Base-by-base conservation (phyloP, 2,113 vertebrate genomes). In the Ophthalmolycus amberensis region DNA sequence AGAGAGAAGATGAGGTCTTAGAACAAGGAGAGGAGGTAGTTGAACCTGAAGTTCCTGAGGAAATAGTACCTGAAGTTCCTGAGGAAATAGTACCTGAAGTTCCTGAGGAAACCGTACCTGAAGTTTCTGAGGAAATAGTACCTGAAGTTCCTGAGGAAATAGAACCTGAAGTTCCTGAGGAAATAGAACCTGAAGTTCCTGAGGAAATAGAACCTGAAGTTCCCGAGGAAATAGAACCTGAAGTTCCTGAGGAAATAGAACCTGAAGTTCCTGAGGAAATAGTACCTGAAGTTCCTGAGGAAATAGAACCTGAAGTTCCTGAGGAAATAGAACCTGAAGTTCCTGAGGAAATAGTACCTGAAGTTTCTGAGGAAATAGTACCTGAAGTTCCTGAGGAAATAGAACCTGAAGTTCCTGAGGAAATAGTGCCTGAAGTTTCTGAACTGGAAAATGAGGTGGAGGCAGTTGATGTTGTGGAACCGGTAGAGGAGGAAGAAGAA, bases 391-490 rank as follows among this genome's bases (percentile, higher is more conserved):
- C n/a, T n/a, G n/a, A n/a, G n/a, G n/a, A n/a, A n/a, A n/a, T n/a
- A n/a, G 54, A 25, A 71, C 8, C 20, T 32, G 74, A 67, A 6
- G 58, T 16, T 7, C 4, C 64, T 4, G 38, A 73, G 10, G 68
- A 68, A 68, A 29, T 1, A 12, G 34, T 14, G 29, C 27, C 38
- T 11, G 27, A 58, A 5, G 50, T 37, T 9, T 16, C 44, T 0
- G 64, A 75, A 59, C 16, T 48, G 11, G 68, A 81, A 32, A 14
- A 65, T 38, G 40, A 71, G 38, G 66, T 65, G 6, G 34, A 71
- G 37, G 9, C 8, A 37, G 25, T 11, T 40, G 71, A 56, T 62
- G 73, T 34, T 64, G 34, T 38, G 9, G 46, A 60, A 59, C 71
- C 69, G 25, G 27, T 10, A 18, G 63, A 46, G 6, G 46, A 48